A percentile compares a stretch with the other conserved stretches of the same genome.
Evolutionary conservation across 2,113 vertebrate species (phyloP).

Genomic region (Mungos mungo): DNA sequence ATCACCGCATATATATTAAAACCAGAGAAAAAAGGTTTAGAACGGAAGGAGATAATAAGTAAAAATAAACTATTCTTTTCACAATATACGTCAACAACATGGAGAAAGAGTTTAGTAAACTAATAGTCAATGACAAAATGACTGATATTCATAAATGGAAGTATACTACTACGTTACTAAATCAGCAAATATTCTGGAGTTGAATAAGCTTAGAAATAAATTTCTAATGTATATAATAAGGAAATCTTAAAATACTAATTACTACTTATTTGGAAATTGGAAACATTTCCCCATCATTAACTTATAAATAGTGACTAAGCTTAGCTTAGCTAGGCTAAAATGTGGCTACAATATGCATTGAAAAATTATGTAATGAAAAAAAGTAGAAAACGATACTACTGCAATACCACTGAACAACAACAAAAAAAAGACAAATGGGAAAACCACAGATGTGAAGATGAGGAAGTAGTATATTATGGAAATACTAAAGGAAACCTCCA

Average conservation of each 20-base stretch:
- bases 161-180: not conserved
- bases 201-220: not conserved
- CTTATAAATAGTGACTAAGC: not conserved
- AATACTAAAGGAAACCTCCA: not conserved
- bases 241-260: not conserved
- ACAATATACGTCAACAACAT: slow-evolving; percentile 35
- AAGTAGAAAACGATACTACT: not conserved
- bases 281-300: not conserved
- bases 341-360: not conserved
- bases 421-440: not conserved
- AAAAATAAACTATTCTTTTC: slow-evolving; percentile 39
- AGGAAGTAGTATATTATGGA: not conserved
- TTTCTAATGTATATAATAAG: not conserved
- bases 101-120: not conserved
- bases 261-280: not conserved
- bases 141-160: not conserved
- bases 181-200: not conserved
- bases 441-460: not conserved
- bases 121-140: not conserved
- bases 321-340: slow-evolving; percentile 24
- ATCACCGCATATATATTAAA: not conserved
- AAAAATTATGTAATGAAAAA: not conserved
- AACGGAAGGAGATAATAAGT: slow-evolving; percentile 48
- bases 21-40: slow-evolving; percentile 2
- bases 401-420: not conserved